These are phyloP conservation scores for Agrochola lota DNA, from an alignment of 2,888 invertebrate species.

Conservation along the genomic window DNA sequence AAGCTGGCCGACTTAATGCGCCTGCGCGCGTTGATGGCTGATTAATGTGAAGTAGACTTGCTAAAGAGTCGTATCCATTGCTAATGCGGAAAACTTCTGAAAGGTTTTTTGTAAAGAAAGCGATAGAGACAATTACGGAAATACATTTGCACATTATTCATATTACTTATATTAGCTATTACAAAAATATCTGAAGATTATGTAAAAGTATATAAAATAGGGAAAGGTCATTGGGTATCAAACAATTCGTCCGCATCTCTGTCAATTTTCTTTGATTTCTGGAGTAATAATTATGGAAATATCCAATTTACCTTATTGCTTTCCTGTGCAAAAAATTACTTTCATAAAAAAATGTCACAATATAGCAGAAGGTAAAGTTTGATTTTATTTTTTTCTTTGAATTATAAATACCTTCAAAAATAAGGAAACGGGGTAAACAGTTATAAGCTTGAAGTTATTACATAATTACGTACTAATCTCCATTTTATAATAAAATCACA, in stretches of 20 bases:
- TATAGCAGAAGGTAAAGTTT: not conserved
- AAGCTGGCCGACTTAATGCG: not conserved
- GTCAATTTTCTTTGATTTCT: not conserved
- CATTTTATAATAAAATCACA: constrained; percentile 11
- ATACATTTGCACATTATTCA: not conserved
- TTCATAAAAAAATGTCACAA: not conserved
- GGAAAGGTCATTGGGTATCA: not conserved
- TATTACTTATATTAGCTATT: too few species aligned
- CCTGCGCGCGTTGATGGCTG: not conserved
- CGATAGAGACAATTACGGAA: not conserved
- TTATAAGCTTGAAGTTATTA: not conserved
- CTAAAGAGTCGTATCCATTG: not conserved
- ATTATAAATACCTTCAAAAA: not conserved
- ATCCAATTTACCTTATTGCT: not conserved
- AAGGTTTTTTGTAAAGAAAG: not conserved
- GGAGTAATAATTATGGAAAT: not conserved
- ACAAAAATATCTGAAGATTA: too few species aligned
- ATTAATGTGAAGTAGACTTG: not conserved
- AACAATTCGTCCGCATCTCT: not conserved
- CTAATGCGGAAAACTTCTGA: not conserved
- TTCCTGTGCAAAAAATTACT: too few species aligned
- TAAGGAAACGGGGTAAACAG: not conserved
- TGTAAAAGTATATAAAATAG: too few species aligned
- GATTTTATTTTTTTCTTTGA: too few species aligned
- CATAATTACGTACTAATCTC: not conserved